Evolutionary conservation across 35 echinoderm and acorn worm genomes (phyloP).

Genomic region (Diadema setosum): DNA sequence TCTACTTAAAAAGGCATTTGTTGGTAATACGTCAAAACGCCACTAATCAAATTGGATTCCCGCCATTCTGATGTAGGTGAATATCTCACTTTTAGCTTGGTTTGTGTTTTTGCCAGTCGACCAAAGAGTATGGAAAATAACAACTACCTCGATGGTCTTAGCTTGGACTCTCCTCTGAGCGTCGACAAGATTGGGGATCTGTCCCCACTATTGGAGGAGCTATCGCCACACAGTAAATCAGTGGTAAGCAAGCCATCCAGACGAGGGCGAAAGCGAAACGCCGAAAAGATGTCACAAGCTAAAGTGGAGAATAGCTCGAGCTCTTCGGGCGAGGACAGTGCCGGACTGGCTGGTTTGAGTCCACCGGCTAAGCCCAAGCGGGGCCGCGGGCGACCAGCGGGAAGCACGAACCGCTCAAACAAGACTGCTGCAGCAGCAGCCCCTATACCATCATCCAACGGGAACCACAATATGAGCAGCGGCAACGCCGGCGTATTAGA

Average conservation of each 20-base stretch:
- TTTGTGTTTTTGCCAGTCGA: too few species aligned
- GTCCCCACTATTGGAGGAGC: neutral
- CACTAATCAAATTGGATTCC: too few species aligned
- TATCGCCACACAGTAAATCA: neutral
- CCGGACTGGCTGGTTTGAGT: neutral
- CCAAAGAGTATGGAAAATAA: neutral
- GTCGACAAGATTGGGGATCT: neutral
- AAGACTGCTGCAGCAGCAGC: neutral
- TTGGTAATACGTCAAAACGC: too few species aligned
- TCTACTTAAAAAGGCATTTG: too few species aligned
- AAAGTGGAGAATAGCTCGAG: neutral
- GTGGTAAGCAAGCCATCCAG: neutral
- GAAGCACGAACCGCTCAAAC: conserved; percentile 1
- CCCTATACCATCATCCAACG: conserved; percentile 15
- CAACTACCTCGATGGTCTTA: neutral
- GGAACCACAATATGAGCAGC: neutral
- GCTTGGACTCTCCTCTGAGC: neutral
- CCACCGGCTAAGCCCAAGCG: neutral
- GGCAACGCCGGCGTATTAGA: neutral
- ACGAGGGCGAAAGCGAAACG: conserved; percentile 30
- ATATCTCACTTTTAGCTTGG: too few species aligned
- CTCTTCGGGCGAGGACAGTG: neutral
- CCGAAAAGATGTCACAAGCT: too few species aligned
- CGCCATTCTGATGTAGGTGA: too few species aligned
- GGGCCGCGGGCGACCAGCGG: conserved; percentile 17